A percentile compares a stretch with the other conserved stretches of the same genome.
Conservation (phyloP, 2,113 vertebrate genomes). For the Catagonus wagneri region DNA sequence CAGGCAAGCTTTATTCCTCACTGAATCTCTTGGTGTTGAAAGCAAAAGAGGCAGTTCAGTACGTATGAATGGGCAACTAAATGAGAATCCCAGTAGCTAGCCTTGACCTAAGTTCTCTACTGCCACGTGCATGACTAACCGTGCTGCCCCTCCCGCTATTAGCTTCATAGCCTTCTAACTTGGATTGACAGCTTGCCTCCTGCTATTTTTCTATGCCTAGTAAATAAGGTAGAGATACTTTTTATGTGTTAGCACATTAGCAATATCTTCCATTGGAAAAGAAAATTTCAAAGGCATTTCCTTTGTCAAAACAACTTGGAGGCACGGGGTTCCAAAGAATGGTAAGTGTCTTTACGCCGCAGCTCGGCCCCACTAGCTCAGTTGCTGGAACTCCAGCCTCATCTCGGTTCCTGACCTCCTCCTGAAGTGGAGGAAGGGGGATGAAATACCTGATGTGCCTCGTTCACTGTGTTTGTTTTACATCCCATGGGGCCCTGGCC, state of each 20-base stretch:
- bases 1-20: background rate
- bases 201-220: background rate
- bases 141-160: background rate
- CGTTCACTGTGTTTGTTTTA: background rate
- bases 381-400: background rate
- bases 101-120: background rate
- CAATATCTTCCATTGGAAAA: background rate
- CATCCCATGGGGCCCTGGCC: background rate
- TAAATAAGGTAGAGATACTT: background rate
- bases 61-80: background rate
- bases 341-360: background rate
- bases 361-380: background rate
- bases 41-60: background rate
- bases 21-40: background rate
- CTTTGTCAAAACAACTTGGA: background rate
- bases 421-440: background rate
- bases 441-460: background rate
- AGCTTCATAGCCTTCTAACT: background rate
- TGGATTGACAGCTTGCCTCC: background rate
- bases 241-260: background rate
- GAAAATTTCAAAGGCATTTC: background rate
- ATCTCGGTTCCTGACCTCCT: background rate
- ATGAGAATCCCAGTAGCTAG: background rate
- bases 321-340: background rate
- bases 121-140: background rate